Percentiles rank a stretch among this genome's conserved stretches.
phyloP scores from a whole-genome alignment of 2,797 vertebrate genomes.

The Chaunax sp. region DNA sequence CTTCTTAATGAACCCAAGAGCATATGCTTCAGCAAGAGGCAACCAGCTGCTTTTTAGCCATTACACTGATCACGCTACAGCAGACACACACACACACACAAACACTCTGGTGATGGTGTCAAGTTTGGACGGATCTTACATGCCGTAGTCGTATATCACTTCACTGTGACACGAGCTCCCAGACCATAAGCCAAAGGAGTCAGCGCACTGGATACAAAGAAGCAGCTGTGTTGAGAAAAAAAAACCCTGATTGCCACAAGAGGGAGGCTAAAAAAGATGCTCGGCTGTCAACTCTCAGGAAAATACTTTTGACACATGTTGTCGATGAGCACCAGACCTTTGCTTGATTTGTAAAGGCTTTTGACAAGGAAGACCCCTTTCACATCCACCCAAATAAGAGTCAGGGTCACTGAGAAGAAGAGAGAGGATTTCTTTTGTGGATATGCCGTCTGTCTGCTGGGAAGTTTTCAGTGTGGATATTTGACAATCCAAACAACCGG shows the following conservation, averaged over 20 bases:
- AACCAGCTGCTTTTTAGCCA: slow-evolving; percentile 71
- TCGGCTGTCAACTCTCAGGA: slow-evolving; percentile 38
- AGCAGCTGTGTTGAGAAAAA: slow-evolving; percentile 45
- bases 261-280: slow-evolving; percentile 51
- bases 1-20: slow-evolving; percentile 42
- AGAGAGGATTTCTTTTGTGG: slow-evolving; percentile 50
- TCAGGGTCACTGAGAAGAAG: slow-evolving; percentile 41
- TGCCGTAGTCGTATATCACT: slow-evolving; percentile 19
- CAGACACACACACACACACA: too few species aligned
- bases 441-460: slow-evolving; percentile 57
- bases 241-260: slow-evolving; percentile 19
- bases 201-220: slow-evolving; percentile 56
- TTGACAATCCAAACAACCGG: slow-evolving; percentile 50
- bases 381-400: slow-evolving; percentile 41
- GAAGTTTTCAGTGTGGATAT: slow-evolving; percentile 67
- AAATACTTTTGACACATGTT: slow-evolving; percentile 71
- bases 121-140: slow-evolving; percentile 29
- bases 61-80: slow-evolving; percentile 61
- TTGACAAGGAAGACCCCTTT: slow-evolving; percentile 40
- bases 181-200: slow-evolving; percentile 28
- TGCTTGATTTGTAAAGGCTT: slow-evolving; percentile 53
- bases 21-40: slow-evolving; percentile 60
- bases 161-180: slow-evolving; percentile 30
- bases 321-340: slow-evolving; percentile 46
- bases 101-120: slow-evolving; percentile 40